Conservation (phyloP, 1,140 invertebrate genomes). For the Drosophila erecta region DNA sequence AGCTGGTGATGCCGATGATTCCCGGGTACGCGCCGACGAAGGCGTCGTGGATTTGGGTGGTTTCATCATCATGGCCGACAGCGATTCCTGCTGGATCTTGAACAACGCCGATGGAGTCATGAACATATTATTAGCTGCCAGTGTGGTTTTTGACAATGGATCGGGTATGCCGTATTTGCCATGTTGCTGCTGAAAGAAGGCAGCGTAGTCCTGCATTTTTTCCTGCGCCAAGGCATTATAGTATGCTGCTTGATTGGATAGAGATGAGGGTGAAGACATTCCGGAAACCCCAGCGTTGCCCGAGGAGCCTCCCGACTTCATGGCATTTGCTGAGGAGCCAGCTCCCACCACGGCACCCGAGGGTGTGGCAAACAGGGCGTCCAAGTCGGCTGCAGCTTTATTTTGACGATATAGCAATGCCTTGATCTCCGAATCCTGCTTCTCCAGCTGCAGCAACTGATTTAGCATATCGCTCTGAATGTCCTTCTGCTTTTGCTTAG, state of each 20-base stretch:
- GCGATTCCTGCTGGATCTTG: constrained; percentile 85
- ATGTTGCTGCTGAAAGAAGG: constrained; percentile 80
- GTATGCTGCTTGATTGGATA: constrained; percentile 70
- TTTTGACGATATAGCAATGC: constrained; percentile 77
- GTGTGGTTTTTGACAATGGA: constrained; percentile 88
- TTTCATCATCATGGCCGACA: constrained; percentile 85
- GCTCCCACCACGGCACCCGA: constrained; percentile 52
- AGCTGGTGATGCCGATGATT: constrained; percentile 82
- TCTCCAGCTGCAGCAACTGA: constrained; percentile 76
- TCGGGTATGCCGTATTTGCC: constrained; percentile 86
- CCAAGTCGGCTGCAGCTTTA: constrained; percentile 75
- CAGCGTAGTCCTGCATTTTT: constrained; percentile 82
- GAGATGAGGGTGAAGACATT: constrained; percentile 54
- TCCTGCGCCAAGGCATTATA: constrained; percentile 81
- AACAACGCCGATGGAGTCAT: constrained; percentile 86
- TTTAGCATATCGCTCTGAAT: constrained; percentile 80
- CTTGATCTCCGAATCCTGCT: constrained; percentile 78
- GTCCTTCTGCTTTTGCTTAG: constrained; percentile 47
- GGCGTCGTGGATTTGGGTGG: constrained; percentile 78
- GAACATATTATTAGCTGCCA: constrained; percentile 89
- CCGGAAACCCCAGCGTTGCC: constrained; percentile 28
- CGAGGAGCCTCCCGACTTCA: constrained; percentile 24
- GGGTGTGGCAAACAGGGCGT: constrained; percentile 75
- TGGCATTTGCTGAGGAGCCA: constrained; percentile 37
- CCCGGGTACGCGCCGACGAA: constrained; percentile 68